These are phyloP conservation scores for Aricia artaxerxes DNA, from an alignment of 2,888 invertebrate genomes.

Conservation along the genomic window DNA sequence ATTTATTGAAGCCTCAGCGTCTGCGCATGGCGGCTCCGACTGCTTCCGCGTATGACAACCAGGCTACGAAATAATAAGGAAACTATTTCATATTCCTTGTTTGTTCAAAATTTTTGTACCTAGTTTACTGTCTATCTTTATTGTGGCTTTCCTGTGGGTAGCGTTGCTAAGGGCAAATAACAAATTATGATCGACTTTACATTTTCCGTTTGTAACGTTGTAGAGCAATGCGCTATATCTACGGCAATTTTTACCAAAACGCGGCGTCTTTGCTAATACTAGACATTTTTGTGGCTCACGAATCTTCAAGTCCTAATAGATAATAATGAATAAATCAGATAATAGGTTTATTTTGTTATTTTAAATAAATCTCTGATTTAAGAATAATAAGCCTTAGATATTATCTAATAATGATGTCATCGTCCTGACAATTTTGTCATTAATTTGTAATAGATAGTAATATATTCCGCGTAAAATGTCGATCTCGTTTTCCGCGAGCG, in stretches of 20 bases:
- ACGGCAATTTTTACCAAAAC: background rate
- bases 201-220: background rate
- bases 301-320: background rate
- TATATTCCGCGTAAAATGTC: constrained; percentile 16
- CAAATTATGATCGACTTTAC: background rate
- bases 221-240: background rate
- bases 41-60: constrained; percentile 52
- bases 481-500: constrained; percentile 35
- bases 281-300: background rate
- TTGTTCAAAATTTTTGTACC: background rate
- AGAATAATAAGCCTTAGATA: background rate
- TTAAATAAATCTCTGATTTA: background rate
- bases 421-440: background rate
- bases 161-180: background rate
- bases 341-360: background rate
- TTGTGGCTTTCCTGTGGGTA: background rate
- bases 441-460: background rate
- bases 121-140: background rate
- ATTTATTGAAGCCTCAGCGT: constrained; percentile 43
- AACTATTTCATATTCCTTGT: background rate
- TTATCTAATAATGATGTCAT: background rate
- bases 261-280: background rate
- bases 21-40: constrained; percentile 43
- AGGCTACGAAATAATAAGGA: constrained; percentile 4
- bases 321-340: background rate